Evolutionary conservation across 2,113 vertebrate genomes (phyloP).

Genomic region (Tragelaphus scriptus): DNA sequence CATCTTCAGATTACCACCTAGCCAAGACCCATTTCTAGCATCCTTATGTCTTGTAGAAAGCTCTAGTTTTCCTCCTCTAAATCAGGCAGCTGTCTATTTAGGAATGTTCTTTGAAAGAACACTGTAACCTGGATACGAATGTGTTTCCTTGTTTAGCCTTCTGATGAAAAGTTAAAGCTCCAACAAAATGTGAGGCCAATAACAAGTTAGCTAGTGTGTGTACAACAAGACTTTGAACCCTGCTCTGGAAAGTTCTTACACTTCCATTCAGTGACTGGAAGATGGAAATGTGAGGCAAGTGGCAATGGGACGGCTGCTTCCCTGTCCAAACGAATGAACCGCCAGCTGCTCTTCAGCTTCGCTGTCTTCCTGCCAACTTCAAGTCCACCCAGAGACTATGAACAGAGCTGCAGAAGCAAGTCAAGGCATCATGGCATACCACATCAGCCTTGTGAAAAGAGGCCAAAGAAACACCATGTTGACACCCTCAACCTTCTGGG

Average conservation of each 20-base stretch:
- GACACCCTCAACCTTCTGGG: not conserved
- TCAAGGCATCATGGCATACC: accelerated
- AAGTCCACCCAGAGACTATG: not conserved
- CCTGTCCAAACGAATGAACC: not conserved
- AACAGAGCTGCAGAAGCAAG: not conserved
- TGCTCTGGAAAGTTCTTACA: not conserved
- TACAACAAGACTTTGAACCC: not conserved
- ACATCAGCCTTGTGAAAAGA: not conserved
- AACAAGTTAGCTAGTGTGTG: not conserved
- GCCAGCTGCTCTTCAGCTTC: not conserved
- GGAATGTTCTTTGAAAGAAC: not conserved
- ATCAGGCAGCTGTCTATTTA: not conserved
- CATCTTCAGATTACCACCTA: not conserved
- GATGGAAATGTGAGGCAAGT: not conserved
- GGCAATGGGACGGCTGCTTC: accelerated
- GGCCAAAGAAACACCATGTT: not conserved
- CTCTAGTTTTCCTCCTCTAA: not conserved
- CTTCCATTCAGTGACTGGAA: not conserved
- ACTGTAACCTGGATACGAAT: not conserved
- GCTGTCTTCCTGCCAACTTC: not conserved
- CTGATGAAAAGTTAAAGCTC: not conserved
- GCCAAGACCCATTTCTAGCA: not conserved
- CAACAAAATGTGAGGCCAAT: not conserved
- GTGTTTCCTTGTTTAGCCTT: not conserved
- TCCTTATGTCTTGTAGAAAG: not conserved